Percentiles rank a stretch among this genome's conserved stretches.
Conservation (phyloP, 2,113 vertebrate species). For the Psittacara wagleri region DNA sequence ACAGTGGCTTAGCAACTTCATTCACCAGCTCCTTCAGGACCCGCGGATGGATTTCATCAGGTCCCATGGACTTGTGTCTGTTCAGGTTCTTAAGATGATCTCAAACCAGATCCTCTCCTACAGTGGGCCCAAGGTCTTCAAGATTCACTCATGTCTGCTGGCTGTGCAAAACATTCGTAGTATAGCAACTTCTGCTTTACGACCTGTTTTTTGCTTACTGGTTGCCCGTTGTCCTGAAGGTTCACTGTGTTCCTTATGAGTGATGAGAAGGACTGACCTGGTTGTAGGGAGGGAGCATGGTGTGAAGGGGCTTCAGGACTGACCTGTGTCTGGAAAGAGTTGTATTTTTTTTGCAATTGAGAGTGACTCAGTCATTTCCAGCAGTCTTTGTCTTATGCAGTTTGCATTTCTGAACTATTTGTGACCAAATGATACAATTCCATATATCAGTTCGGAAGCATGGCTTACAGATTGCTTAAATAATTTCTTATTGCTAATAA, state of each 20-base stretch:
- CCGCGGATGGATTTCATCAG: too few relatives aligned
- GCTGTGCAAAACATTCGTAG: not conserved
- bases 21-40: too few relatives aligned
- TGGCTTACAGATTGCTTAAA: not conserved
- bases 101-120: too few relatives aligned
- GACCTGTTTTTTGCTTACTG: not conserved
- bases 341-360: not conserved
- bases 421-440: not conserved
- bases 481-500: not conserved
- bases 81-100: too few relatives aligned
- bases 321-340: not conserved
- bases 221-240: accelerated
- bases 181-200: not conserved
- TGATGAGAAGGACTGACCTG: not conserved
- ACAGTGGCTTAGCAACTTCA: too few relatives aligned
- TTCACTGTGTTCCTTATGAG: accelerated
- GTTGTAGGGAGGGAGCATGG: not conserved
- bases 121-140: too few relatives aligned
- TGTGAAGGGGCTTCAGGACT: not conserved
- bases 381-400: not conserved
- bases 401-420: not conserved
- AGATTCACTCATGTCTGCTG: not conserved
- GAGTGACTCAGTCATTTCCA: not conserved
- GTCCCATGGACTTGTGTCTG: too few relatives aligned
- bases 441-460: not conserved